phyloP scores from a whole-genome alignment of 1,140 invertebrate species.

The Leptinotarsa defecta region DNA sequence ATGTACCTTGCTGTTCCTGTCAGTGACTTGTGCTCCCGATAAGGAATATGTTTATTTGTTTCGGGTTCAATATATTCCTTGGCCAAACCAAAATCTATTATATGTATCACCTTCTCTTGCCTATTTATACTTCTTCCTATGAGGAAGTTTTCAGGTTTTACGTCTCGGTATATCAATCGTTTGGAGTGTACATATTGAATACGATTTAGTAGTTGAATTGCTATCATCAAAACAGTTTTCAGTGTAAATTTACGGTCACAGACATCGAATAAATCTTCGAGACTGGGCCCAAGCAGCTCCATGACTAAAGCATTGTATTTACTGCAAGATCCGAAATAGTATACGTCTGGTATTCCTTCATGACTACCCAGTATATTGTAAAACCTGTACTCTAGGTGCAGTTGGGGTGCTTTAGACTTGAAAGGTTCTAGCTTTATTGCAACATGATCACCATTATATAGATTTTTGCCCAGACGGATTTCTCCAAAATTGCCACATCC shows the following conservation, averaged over 20 bases:
- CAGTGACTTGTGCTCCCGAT: constrained; percentile 98
- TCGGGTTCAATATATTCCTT: constrained; percentile 99
- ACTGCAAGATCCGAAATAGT: constrained; percentile 98
- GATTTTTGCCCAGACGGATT: constrained; percentile 98
- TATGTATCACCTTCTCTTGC: constrained; percentile 98
- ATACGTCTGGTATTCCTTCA: constrained; percentile 97
- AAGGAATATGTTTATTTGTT: constrained; percentile 99
- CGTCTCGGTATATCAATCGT: constrained; percentile 98
- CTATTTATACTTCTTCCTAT: constrained; percentile 97
- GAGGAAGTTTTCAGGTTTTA: constrained; percentile 99
- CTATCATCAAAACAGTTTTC: constrained; percentile 98
- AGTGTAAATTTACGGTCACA: constrained; percentile 97
- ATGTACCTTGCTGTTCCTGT: constrained; percentile 98
- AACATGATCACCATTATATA: constrained; percentile 99
- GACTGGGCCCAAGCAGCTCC: constrained; percentile 96
- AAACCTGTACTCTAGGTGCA: constrained; percentile 99
- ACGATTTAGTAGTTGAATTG: constrained; percentile 94
- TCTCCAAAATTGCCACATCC: constrained; percentile 99
- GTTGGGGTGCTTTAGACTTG: constrained; percentile 99
- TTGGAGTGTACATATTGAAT: constrained; percentile 99
- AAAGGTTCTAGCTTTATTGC: constrained; percentile 99
- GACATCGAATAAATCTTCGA: constrained; percentile 98
- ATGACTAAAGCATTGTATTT: constrained; percentile 99
- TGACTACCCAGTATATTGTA: constrained; percentile 93
- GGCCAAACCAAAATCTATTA: constrained; percentile 99